Evolutionary conservation across 2,888 invertebrate species (phyloP).

Genomic region (Actias luna): DNA sequence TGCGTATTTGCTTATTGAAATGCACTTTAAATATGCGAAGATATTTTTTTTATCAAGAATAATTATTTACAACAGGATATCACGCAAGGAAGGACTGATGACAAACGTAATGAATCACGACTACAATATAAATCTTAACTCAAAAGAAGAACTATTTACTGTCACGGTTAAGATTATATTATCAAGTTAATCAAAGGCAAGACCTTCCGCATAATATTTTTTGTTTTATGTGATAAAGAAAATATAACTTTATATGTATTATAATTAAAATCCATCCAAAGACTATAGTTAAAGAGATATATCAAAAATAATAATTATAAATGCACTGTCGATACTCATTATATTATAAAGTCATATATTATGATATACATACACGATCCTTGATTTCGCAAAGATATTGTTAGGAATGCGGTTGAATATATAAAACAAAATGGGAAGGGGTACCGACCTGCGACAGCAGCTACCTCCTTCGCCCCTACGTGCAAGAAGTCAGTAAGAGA

Average conservation of each 20-base stretch:
- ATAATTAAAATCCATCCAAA: neutral
- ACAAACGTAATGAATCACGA: conserved; percentile 26
- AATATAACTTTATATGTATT: neutral
- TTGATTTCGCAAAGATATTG: conserved; percentile 68
- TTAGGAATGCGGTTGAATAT: conserved; percentile 57
- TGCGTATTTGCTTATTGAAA: neutral
- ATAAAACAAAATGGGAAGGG: conserved; percentile 44
- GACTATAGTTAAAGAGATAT: neutral
- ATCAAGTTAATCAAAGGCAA: neutral
- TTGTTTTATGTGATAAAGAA: neutral
- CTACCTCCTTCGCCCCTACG: conserved; percentile 84
- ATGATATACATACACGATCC: conserved; percentile 14
- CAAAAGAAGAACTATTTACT: conserved; percentile 12
- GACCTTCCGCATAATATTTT: neutral
- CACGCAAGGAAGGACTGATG: conserved; percentile 27
- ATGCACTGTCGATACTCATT: no score
- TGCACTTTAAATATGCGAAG: neutral
- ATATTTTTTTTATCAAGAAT: conserved; percentile 5
- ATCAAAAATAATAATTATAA: conserved; percentile 11
- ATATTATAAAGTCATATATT: conserved; percentile 13
- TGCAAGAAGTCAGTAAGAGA: conserved; percentile 93
- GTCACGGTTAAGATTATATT: conserved; percentile 23
- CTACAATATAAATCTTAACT: neutral
- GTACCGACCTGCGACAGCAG: conserved; percentile 76
- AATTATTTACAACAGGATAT: conserved; percentile 10